Evolutionary conservation across 2,888 invertebrate genomes (phyloP), one percentile per base, ranked within the genome.

Genomic region (Lasioglossum morio): DNA sequence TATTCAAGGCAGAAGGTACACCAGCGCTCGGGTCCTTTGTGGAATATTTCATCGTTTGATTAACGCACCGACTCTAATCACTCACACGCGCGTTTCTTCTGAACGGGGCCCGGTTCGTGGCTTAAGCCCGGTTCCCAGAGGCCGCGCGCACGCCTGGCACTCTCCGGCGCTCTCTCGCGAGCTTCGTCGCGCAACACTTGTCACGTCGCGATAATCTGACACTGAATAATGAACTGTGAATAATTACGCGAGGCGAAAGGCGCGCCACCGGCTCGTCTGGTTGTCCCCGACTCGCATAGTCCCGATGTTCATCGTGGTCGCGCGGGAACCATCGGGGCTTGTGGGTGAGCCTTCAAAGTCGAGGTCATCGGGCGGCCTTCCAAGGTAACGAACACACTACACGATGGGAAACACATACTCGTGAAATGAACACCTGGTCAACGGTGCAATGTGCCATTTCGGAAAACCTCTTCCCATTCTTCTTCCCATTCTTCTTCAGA

Each of bases 21-120:
- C 78, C 82, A 78, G 73, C 81, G 12, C 57, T 70, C 84, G 78
- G 82, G 82, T 87, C 85, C 87, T 86, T 88, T 83, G 88, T 86
- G 85, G 89, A 88, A 93, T 93, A 93, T 93, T 92, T 93, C 94
- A 92, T 92, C 93, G 92, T 92, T 91, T 91, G 91, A 93, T 94
- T 94, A 94, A 93, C 94, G 91, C 86, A 69, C 78, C 82, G 86
- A 87, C 90, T 92, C 94, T 93, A 93, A 94, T 94, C 93, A 92
- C 91, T 91, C 88, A 89, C 91, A 89, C 92, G 87, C 87, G 91
- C 90, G 91, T 89, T 88, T 90, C 88, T 86, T 83, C 86, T 81
- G 46, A 76, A 60, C 79, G 60, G 48, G 48, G 63, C 76, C 69
- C 37, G 77, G 34, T 69, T 46, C 34, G 14, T 46, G 79, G 79